phyloP scores from a whole-genome alignment of 2,797 vertebrate genomes.

The Gymnothorax reevesii region DNA sequence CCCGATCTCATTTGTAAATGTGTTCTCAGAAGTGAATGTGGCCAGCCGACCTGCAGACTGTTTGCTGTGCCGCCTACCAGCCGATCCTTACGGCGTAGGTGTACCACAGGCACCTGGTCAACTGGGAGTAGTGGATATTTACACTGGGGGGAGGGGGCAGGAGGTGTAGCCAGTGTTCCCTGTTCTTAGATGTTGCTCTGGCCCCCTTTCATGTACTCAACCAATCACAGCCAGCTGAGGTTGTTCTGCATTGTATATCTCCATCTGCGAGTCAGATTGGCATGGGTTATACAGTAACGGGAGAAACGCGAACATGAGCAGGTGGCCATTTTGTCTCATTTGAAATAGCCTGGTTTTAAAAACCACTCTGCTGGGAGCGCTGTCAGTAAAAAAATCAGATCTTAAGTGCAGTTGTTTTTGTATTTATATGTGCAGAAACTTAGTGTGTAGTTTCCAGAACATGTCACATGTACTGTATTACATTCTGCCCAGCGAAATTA shows the following conservation, averaged over 20 bases:
- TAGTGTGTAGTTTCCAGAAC: background rate
- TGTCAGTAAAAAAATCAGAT: background rate
- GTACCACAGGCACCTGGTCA: background rate
- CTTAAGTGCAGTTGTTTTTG: background rate
- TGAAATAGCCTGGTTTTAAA: background rate
- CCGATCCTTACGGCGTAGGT: background rate
- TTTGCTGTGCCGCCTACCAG: background rate
- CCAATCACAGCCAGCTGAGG: background rate
- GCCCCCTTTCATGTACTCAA: background rate
- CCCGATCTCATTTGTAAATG: background rate
- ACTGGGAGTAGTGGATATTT: background rate
- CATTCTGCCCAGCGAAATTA: background rate
- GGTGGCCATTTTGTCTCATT: background rate
- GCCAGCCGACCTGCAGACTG: background rate
- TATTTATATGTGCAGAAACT: too few relatives aligned
- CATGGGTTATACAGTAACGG: background rate
- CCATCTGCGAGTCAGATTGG: background rate
- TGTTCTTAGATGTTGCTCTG: background rate
- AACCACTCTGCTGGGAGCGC: background rate
- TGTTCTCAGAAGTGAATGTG: background rate
- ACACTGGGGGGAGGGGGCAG: background rate
- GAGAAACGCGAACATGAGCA: background rate
- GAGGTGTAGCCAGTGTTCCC: background rate
- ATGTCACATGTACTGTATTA: background rate
- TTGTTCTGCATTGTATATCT: background rate